Base-by-base conservation (phyloP, 1,140 invertebrate genomes). In the Marisa cornuarietis region DNA sequence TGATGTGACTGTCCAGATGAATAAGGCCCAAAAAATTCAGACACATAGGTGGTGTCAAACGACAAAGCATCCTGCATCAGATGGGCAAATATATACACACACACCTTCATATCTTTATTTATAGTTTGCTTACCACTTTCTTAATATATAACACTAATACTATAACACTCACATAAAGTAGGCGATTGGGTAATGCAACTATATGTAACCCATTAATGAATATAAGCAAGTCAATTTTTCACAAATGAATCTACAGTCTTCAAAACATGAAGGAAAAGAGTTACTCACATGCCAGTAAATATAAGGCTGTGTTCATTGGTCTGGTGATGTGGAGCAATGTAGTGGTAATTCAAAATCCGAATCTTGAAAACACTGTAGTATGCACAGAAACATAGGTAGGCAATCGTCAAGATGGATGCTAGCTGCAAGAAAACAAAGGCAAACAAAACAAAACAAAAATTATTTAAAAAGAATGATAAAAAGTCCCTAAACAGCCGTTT, bases 231-330 rank as follows among this genome's bases (percentile, higher is more conserved):
- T 31, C 74, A 20, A n/a, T 79, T 69, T 58, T 14, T 73, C n/a
- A 24, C 11, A 58, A 58, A 14, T 58, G 54, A 58, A 58, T 18
- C 11, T 18, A 58, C 11, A 2, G 54, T 58, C 54, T 58, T 58
- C 54, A 4, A 58, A 14, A 11, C 54, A 58, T 54, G 14, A 58
- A 14, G 42, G 20, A 51, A n/a, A 62, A 66, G 66, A 58, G 54
- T 14, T 31, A 92, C 93, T 92, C 91, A 95, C 94, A 94, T 94
- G 77, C 98, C 98, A 88, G 96, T 97, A 91, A 99, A 99, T 86
- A 99, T 97, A 71, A 99, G 93, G 90, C 97, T 99, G 92, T 99
- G 98, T 90, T 99, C 98, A 90, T 99, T 98, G 2, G 98, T 99
- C 92, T 98, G 96, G 91, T 99, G 98, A 90, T 98, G 95, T 0